Evolutionary conservation across 2,113 vertebrate genomes (phyloP).

Genomic region (Eolophus roseicapilla): DNA sequence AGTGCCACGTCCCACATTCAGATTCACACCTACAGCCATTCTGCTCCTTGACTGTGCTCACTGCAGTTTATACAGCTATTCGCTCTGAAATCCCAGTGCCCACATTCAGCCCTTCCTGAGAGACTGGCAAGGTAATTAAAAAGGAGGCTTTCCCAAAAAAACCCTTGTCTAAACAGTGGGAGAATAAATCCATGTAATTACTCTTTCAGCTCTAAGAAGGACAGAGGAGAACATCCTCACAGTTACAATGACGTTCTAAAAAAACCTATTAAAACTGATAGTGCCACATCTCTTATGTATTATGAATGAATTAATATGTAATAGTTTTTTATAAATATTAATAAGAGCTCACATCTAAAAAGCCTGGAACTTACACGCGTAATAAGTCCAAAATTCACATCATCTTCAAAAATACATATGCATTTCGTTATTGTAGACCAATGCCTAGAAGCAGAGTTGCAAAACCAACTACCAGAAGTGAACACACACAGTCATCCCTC

Average conservation of each 20-base stretch:
- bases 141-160: neutral
- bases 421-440: neutral
- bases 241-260: neutral
- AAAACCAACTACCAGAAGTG: neutral
- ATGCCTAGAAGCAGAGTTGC: neutral
- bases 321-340: constrained; percentile 64
- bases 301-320: constrained; percentile 56
- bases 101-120: neutral
- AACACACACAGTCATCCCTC: neutral
- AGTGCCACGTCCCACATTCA: rapidly evolving
- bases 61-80: neutral
- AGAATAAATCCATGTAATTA: constrained; percentile 34
- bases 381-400: constrained; percentile 51
- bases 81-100: neutral
- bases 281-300: constrained; percentile 10
- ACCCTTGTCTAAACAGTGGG: constrained; percentile 17
- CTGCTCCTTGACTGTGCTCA: neutral
- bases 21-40: neutral
- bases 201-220: neutral
- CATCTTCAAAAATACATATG: neutral
- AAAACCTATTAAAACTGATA: neutral
- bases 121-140: constrained; percentile 50
- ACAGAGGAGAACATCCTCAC: neutral
- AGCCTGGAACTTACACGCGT: constrained; percentile 20
- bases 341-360: constrained; percentile 34